These are phyloP conservation scores for Paratilapia polleni DNA, from an alignment of 2,113 vertebrate species.

Conservation along the genomic window DNA sequence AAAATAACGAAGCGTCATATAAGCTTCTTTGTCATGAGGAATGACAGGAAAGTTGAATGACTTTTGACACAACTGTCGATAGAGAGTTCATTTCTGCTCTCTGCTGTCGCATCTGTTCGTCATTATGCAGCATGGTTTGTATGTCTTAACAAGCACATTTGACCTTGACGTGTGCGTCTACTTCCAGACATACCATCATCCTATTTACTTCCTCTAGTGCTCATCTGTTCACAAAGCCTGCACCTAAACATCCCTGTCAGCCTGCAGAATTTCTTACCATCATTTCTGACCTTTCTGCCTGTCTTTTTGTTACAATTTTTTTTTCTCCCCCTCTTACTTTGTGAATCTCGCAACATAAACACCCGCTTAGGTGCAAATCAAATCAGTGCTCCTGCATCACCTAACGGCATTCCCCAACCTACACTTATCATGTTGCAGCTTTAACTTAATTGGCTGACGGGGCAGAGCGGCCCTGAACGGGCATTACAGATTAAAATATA, in stretches of 20 bases:
- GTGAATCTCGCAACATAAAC: constrained; percentile 20
- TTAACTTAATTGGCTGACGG: constrained; percentile 69
- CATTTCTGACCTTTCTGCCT: constrained; percentile 34
- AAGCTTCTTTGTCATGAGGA: constrained; percentile 15
- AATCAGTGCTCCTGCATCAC: constrained; percentile 14
- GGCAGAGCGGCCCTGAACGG: constrained; percentile 31
- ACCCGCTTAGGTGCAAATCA: constrained; percentile 29
- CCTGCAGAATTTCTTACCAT: constrained; percentile 12
- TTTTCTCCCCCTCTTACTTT: constrained; percentile 15
- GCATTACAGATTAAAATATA: constrained; percentile 50
- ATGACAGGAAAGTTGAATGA: neutral
- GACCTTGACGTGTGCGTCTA: neutral
- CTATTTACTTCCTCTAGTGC: constrained; percentile 11
- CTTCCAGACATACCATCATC: constrained; percentile 22
- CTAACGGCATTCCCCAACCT: constrained; percentile 11
- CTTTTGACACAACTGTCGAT: constrained; percentile 17
- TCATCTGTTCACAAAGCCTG: neutral
- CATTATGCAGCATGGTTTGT: constrained; percentile 9
- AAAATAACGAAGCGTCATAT: constrained; percentile 21
- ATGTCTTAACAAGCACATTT: constrained; percentile 27
- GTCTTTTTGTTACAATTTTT: neutral
- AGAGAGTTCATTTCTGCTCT: neutral
- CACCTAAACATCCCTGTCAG: neutral
- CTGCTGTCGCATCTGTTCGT: constrained; percentile 20
- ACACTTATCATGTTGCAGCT: constrained; percentile 52